Conservation (phyloP, 2,888 invertebrate genomes). For the Suillia variegata region DNA sequence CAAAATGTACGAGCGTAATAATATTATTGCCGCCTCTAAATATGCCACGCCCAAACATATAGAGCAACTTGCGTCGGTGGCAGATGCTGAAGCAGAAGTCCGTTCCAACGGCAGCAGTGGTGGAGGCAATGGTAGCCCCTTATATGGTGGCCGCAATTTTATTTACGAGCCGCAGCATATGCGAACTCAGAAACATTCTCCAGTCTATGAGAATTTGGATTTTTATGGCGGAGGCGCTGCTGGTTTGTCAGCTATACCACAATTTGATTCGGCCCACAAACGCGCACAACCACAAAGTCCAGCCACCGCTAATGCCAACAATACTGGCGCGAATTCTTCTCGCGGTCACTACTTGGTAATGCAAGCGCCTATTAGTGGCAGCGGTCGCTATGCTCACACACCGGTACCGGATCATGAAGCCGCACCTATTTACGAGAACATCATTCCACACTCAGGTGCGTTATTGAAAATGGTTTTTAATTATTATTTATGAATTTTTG, state of each 20-base stretch:
- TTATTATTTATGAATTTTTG: too few relatives aligned
- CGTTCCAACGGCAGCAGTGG: conserved; percentile 9
- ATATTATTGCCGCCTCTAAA: conserved; percentile 77
- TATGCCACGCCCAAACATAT: conserved; percentile 78
- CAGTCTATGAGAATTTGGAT: conserved; percentile 83
- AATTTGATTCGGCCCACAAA: conserved; percentile 61
- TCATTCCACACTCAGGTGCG: conserved; percentile 64
- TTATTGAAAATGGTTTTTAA: neutral
- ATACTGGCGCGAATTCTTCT: too few relatives aligned
- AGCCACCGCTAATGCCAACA: conserved; percentile 48
- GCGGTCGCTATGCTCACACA: conserved; percentile 59
- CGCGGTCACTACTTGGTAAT: conserved; percentile 61
- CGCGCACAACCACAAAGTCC: conserved; percentile 78
- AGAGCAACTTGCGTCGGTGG: conserved; percentile 59
- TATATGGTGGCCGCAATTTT: conserved; percentile 41
- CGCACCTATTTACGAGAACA: conserved; percentile 70
- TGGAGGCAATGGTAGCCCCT: conserved; percentile 15
- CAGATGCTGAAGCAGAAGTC: conserved; percentile 54
- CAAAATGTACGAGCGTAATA: conserved; percentile 72
- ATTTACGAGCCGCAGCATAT: conserved; percentile 18
- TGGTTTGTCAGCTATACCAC: conserved; percentile 38
- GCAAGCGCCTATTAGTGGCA: conserved; percentile 60
- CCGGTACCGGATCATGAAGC: conserved; percentile 65
- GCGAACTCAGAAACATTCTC: conserved; percentile 56
- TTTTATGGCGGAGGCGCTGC: conserved; percentile 67